Conservation (phyloP, 2,888 invertebrate species). For the Pyrocoelia pectoralis region DNA sequence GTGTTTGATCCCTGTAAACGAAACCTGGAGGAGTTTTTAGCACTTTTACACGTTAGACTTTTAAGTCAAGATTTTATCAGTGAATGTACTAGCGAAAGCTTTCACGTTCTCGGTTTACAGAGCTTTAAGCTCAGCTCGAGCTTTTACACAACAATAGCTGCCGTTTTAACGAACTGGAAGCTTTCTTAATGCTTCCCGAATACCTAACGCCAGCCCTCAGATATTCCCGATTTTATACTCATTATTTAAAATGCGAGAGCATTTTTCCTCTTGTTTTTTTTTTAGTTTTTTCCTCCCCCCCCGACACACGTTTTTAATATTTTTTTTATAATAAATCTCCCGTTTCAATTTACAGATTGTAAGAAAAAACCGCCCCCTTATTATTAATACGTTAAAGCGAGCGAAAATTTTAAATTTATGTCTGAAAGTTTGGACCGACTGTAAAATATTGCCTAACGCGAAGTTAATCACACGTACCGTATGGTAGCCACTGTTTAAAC, state of each 20-base stretch:
- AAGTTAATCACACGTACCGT: slow-evolving; percentile 8
- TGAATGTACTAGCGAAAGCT: slow-evolving; percentile 24
- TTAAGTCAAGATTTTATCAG: slow-evolving; percentile 15
- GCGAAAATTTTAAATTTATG: slow-evolving; percentile 29
- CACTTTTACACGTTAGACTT: slow-evolving; percentile 11
- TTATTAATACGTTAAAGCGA: slow-evolving; percentile 34
- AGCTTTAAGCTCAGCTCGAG: slow-evolving; percentile 24
- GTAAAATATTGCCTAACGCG: slow-evolving; percentile 4
- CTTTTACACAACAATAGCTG: slow-evolving; percentile 36
- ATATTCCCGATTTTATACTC: slow-evolving; percentile 10
- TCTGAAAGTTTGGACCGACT: neutral
- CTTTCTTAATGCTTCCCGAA: slow-evolving; percentile 25
- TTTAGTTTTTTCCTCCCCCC: too few relatives aligned
- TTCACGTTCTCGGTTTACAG: slow-evolving; percentile 34
- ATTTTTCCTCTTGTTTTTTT: slow-evolving; percentile 1
- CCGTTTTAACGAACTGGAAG: slow-evolving; percentile 33
- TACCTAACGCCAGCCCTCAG: slow-evolving; percentile 15
- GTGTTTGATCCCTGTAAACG: too few relatives aligned
- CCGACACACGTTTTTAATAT: neutral
- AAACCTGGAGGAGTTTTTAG: neutral
- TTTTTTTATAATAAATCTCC: slow-evolving; percentile 18
- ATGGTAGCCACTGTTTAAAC: neutral
- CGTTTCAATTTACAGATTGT: slow-evolving; percentile 20
- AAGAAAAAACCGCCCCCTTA: slow-evolving; percentile 25
- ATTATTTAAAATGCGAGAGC: slow-evolving; percentile 18